phyloP scores from a whole-genome alignment of 1,140 invertebrate genomes.

The Rhynchophorus ferrugineus region DNA sequence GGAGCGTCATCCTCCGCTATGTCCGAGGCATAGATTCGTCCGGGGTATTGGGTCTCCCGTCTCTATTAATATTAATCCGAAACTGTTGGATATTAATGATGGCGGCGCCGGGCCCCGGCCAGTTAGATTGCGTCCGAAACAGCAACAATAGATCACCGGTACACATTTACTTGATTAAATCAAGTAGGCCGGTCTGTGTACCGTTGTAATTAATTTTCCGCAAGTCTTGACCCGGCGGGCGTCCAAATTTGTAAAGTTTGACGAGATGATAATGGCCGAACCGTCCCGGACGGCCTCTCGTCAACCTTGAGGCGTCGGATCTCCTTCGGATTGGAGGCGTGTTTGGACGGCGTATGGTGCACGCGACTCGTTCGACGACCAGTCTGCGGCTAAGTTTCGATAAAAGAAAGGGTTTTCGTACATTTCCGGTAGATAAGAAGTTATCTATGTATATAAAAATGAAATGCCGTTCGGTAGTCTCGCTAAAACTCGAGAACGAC shows the following conservation, averaged over 20 bases:
- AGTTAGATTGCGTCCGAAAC: not conserved
- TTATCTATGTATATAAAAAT: too few species aligned
- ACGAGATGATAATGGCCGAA: not conserved
- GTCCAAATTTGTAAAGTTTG: not conserved
- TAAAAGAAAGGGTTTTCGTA: too few species aligned
- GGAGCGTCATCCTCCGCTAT: not conserved
- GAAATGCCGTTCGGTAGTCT: too few species aligned
- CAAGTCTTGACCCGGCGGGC: not conserved
- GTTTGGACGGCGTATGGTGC: too few species aligned
- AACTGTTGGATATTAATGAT: not conserved
- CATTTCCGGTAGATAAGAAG: too few species aligned
- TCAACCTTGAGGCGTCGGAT: too few species aligned
- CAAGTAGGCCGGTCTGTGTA: not conserved
- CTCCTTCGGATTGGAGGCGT: too few species aligned
- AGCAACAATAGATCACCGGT: not conserved
- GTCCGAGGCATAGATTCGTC: not conserved
- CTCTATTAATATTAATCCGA: not conserved
- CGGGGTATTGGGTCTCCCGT: not conserved
- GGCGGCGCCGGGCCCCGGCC: too few species aligned
- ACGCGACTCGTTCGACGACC: too few species aligned
- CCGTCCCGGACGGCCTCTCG: too few species aligned
- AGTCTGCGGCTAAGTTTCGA: too few species aligned
- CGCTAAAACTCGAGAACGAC: too few species aligned
- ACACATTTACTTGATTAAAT: not conserved
- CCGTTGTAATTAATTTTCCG: not conserved